These are phyloP conservation scores for Laterallus jamaicensis DNA, from an alignment of 2,113 vertebrate genomes.

Conservation along the genomic window DNA sequence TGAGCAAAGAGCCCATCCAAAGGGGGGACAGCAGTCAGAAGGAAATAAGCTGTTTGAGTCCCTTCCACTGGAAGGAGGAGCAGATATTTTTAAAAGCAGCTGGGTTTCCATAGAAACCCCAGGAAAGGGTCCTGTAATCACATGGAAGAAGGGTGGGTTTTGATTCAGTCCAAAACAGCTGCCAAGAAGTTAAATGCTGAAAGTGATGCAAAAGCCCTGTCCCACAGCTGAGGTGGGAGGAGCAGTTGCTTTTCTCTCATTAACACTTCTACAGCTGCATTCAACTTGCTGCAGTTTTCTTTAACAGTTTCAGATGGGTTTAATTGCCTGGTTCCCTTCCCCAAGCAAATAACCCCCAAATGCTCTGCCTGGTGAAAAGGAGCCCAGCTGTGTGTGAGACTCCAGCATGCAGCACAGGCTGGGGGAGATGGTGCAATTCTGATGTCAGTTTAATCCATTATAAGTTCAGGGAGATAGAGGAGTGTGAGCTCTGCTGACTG, in stretches of 20 bases:
- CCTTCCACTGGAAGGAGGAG: not conserved
- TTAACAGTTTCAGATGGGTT: not conserved
- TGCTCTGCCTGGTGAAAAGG: not conserved
- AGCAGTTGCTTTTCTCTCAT: not conserved
- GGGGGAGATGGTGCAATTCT: not conserved
- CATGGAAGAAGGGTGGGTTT: not conserved
- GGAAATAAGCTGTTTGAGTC: not conserved
- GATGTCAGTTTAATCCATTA: not conserved
- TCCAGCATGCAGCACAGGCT: not conserved
- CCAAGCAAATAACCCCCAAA: not conserved
- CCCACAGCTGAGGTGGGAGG: not conserved
- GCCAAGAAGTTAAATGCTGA: not conserved
- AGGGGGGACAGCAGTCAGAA: not conserved
- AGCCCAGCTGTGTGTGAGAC: not conserved
- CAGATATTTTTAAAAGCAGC: slow-evolving; percentile 15
- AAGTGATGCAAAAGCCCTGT: not conserved
- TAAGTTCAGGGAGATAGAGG: not conserved
- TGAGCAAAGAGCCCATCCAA: not conserved
- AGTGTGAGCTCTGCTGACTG: not conserved
- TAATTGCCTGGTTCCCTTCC: not conserved
- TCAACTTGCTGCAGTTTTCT: not conserved
- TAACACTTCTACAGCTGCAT: not conserved
- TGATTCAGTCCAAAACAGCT: not conserved
- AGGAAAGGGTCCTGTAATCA: not conserved
- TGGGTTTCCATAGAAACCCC: slow-evolving; percentile 48